Conservation (phyloP, 1,140 invertebrate species). For the Tigriopus japonicus region DNA sequence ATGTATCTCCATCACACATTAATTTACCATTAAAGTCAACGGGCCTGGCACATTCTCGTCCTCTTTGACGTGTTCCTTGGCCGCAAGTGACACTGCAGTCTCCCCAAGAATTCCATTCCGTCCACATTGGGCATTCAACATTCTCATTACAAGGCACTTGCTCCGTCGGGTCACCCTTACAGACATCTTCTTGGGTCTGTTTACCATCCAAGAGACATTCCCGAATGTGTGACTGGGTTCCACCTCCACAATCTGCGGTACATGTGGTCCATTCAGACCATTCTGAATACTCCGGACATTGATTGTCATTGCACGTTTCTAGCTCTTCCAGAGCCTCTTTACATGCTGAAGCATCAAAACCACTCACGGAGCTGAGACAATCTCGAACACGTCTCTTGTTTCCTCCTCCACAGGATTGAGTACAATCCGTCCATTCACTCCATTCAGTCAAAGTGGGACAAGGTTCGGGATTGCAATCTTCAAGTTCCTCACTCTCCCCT, state of each 20-base stretch:
- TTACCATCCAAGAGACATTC: constrained; percentile 23
- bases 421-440: background rate
- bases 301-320: background rate
- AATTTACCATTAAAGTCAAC: background rate
- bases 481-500: background rate
- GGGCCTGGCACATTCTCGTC: constrained; percentile 25
- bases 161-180: background rate
- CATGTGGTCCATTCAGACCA: constrained; percentile 31
- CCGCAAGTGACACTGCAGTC: constrained; percentile 33
- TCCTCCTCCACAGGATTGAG: background rate
- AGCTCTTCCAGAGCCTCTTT: background rate
- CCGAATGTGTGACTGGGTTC: constrained; percentile 29
- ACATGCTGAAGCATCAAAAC: background rate
- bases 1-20: background rate
- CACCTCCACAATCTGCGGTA: constrained; percentile 34
- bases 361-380: background rate
- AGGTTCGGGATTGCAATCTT: background rate
- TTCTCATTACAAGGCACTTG: background rate
- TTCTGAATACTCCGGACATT: constrained; percentile 26
- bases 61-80: constrained; percentile 31
- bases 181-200: background rate
- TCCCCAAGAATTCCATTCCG: constrained; percentile 29
- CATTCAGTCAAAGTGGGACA: background rate
- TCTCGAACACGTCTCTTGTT: background rate
- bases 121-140: constrained; percentile 24